Base-by-base conservation (phyloP, 2,888 invertebrate species). In the Pterostichus madidus region DNA sequence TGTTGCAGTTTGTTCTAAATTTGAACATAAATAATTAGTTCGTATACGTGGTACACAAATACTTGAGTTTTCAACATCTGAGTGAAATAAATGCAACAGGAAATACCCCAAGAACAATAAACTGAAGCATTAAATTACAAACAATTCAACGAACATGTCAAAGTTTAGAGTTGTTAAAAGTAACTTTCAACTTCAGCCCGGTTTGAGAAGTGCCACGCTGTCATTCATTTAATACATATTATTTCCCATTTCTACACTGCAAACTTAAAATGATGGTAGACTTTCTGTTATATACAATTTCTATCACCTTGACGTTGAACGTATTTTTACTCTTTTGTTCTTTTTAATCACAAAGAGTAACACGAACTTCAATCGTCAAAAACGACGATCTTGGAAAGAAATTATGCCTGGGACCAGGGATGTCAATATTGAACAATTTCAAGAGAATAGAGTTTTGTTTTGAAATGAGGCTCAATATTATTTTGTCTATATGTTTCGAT, bases 101-200 rank as follows among this genome's bases (percentile, higher is more conserved):
- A 64, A 64, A 64, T 64, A n/a, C 64, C 64, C 64, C 13, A 11
- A 35, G 64, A 64, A 64, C 64, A 64, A 64, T 64, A 64, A 64
- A 64, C 64, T 64, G n/a, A 64, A 64, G 31, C 64, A 64, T 64
- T 64, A 64, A 64, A 64, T 64, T 64, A 64, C 35, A 35, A 35
- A 64, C 64, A 64, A 13, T 35, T 64, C 32, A 64, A 64, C 64
- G 64, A 32, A 32, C 64, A 64, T 10, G 35, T 64, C 64, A 64
- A 64, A 64, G 31, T 64, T 64, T 32, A 13, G 5, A 49, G n/a
- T 49, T 49, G 49, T 49, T 64, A 32, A 59, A 64, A 64, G 64
- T 64, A 59, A 59, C 24, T 59, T 64, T 32, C 64, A 35, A 32
- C 8, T 59, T 59, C 10, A 31, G 31, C 32, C 6, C 32, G n/a